A percentile compares a stretch with the other conserved stretches of the same genome.
Conservation (phyloP, 1,140 invertebrate species). For the Drosophila auraria region DNA sequence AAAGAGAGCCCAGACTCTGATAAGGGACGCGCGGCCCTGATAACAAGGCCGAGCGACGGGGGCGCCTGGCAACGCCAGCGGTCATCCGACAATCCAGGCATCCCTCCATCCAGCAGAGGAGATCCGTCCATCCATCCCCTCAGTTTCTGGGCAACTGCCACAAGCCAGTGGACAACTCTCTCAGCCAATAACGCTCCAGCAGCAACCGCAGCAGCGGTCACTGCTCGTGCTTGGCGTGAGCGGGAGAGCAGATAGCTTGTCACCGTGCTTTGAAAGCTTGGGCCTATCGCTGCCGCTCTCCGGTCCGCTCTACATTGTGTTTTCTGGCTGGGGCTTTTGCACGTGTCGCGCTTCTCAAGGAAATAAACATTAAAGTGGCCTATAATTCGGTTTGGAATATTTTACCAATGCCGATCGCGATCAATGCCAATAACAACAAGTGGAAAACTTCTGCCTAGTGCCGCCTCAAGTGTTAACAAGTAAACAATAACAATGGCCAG, state of each 20-base stretch:
- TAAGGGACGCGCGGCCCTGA: slow-evolving; percentile 24
- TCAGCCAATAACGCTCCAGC: neutral
- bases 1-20: slow-evolving; percentile 47
- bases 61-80: slow-evolving; percentile 35
- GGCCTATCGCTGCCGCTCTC: neutral
- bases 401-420: slow-evolving; percentile 36
- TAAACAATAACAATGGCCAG: too few species aligned
- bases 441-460: slow-evolving; percentile 26
- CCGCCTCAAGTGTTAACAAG: slow-evolving; percentile 14
- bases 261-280: slow-evolving; percentile 59
- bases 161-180: slow-evolving; percentile 24
- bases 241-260: neutral
- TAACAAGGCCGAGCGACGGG: slow-evolving; percentile 9
- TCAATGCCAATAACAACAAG: slow-evolving; percentile 16
- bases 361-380: slow-evolving; percentile 30
- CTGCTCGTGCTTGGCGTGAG: neutral
- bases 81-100: neutral
- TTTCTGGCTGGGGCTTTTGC: slow-evolving; percentile 26
- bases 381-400: slow-evolving; percentile 38
- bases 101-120: neutral
- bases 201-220: slow-evolving; percentile 1
- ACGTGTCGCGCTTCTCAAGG: slow-evolving; percentile 48
- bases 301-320: slow-evolving; percentile 31
- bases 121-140: neutral
- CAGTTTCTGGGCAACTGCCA: slow-evolving; percentile 15